Evolutionary conservation across 2,888 invertebrate species (phyloP).

Genomic region (Tenodera sinensis): DNA sequence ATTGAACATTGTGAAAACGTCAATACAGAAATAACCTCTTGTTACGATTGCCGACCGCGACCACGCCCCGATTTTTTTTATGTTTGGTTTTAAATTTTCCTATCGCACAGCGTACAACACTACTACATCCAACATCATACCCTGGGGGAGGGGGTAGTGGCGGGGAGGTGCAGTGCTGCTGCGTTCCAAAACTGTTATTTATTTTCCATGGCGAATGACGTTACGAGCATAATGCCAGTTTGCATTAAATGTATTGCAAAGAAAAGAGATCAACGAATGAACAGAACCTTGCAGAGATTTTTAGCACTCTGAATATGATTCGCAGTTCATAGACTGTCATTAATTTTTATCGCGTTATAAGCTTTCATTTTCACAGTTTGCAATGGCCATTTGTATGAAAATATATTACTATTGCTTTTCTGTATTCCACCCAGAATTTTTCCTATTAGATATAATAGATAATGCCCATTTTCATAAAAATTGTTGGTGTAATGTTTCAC

Average conservation of each 20-base stretch:
- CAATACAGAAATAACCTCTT: slow-evolving; percentile 22
- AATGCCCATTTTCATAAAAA: too few relatives aligned
- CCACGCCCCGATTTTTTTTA: slow-evolving; percentile 7
- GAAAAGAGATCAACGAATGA: background rate
- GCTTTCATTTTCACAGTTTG: background rate
- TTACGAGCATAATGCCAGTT: background rate
- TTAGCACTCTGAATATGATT: background rate
- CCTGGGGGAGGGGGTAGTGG: background rate
- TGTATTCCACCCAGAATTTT: too few relatives aligned
- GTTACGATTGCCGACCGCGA: slow-evolving; percentile 11
- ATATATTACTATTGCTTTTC: too few relatives aligned
- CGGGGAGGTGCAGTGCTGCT: background rate
- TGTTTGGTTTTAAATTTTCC: slow-evolving; percentile 2
- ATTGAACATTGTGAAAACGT: slow-evolving; percentile 22
- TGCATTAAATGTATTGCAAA: background rate
- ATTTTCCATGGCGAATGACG: background rate
- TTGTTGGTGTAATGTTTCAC: too few relatives aligned
- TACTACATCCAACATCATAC: background rate
- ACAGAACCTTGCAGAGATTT: background rate
- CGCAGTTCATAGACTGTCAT: background rate
- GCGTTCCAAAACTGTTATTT: background rate
- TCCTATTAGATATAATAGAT: too few relatives aligned
- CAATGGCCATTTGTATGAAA: too few relatives aligned
- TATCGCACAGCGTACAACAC: background rate
- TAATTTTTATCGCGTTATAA: background rate